Base-by-base conservation (phyloP, 2,113 vertebrate genomes). In the Hirundichthys speculiger region DNA sequence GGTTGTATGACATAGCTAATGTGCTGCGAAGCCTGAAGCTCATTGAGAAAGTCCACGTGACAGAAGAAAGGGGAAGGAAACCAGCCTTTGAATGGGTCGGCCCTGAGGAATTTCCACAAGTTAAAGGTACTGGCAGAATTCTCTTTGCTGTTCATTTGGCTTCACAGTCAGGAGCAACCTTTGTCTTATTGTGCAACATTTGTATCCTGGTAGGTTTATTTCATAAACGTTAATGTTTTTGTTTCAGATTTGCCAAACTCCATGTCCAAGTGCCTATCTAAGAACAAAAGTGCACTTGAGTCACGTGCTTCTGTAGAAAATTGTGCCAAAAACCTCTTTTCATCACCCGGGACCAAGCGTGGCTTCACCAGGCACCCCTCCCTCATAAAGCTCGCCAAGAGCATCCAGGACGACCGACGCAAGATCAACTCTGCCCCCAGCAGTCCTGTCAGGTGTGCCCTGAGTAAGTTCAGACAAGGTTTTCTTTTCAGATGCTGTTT, bases 11-110 rank as follows among this genome's bases (percentile, higher is more conserved):
- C 68, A 99, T 99, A 15, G 96, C 97, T 1, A 99, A 99, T 45
- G 95, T 99, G 60, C 93, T 99, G 54, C 96, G 94, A 67, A 99
- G 97, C 85, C 92, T 99, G 56, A 90, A 95, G 62, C 95, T 99
- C 53, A 98, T 99, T 59, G 94, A 96, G 90, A 99, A 99, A 83
- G 95, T 99, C 60, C 95, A 96, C 0, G 93, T 99, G 41, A 96
- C 94, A 0, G 96, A 98, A 40, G 94, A 95, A 69, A 92, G 94
- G 59, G 95, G 95, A 0, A 93, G 95, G 86, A 99, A 98, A 69
- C 94, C 96, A n/a, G 97, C 97, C n/a, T 99, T 98, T 54, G 93
- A 96, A 40, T 99, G 98, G 98, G 95, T 93, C 3, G 95, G 98
- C 34, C 96, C 95, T 0, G 91, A 94, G 41, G 88, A 96, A 57